These are phyloP conservation scores for Ostrea edulis DNA, from an alignment of 1,140 invertebrate genomes.

Conservation along the genomic window DNA sequence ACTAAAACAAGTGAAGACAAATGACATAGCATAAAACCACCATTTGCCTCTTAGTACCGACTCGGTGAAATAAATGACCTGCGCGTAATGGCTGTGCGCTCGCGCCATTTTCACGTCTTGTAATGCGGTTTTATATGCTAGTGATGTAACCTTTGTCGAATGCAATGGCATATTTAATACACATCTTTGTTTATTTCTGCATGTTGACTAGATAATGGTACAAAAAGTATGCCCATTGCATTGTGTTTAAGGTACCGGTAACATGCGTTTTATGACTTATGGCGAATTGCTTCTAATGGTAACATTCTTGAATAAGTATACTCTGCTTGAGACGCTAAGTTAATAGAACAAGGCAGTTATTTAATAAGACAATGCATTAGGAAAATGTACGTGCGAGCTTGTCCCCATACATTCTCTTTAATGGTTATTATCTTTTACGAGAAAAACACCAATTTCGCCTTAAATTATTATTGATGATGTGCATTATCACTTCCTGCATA, in stretches of 20 bases:
- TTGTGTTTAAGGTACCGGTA: not conserved
- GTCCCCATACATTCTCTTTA: conserved; percentile 16
- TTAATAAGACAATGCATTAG: not conserved
- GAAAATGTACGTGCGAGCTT: not conserved
- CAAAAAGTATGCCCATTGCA: not conserved
- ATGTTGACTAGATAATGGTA: not conserved
- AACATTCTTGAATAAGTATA: not conserved
- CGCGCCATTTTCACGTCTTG: not conserved
- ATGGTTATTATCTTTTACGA: conserved; percentile 33
- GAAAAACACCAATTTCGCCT: not conserved
- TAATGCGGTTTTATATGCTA: not conserved
- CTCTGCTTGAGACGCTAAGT: not conserved
- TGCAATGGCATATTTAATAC: not conserved
- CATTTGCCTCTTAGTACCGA: not conserved
- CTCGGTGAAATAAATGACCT: not conserved
- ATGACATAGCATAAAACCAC: too few species aligned
- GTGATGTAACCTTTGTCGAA: not conserved
- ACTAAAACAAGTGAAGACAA: too few species aligned
- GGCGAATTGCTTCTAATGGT: not conserved
- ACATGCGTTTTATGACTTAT: conserved; percentile 7
- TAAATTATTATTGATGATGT: not conserved
- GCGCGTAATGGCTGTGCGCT: not conserved
- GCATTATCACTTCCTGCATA: not conserved
- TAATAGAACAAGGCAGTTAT: conserved; percentile 21
- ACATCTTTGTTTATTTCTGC: conserved; percentile 1